Base-by-base conservation (phyloP, 2,113 vertebrate genomes). In the Dunckerocampus dactyliophorus region DNA sequence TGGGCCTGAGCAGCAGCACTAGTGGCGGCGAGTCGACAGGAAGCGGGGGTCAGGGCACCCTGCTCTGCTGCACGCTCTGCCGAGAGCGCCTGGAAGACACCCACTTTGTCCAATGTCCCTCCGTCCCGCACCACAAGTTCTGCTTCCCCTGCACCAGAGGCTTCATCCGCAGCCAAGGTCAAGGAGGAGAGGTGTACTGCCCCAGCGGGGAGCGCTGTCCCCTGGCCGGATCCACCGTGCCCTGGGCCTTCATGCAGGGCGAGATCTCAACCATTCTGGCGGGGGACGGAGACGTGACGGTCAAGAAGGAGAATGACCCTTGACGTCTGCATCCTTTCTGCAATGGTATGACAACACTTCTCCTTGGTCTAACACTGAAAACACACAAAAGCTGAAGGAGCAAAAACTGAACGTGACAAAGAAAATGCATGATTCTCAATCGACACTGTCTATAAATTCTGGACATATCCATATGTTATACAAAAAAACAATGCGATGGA, bases 231-330 rank as follows among this genome's bases (percentile, higher is more conserved):
- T 94, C 94, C 81, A 91, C 85, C 0, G 92, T 95, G 64, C 94
- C 94, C 63, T 95, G 94, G 94, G 94, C 94, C 60, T 95, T 95
- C 84, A 94, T 95, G 94, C 94, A 95, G 83, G 94, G 94, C 0
- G 94, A 95, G 82, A 94, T 95, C 48, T 92, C 93, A 31, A 94
- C 94, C 80, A 95, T 95, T 76, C 80, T 95, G 72, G 93, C 93
- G 0, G 93, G 92, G 59, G 88, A 88, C 16, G 79, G 82, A 51
- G 94, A 94, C 2, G 92, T 95, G 77, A 92, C 91, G 13, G 92
- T 95, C 46, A 95, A 95, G 89, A 94, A 95, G 80, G 94, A 95
- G 81, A 91, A 55, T 24, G 85, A 89, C 71, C 86, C 85, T 50
- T 85, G 85, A 89, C 81, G 39, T 76, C 78, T 72, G 57, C 72